These are phyloP conservation scores for Nesidiocoris tenuis DNA, from an alignment of 2,888 invertebrate species.

Conservation along the genomic window DNA sequence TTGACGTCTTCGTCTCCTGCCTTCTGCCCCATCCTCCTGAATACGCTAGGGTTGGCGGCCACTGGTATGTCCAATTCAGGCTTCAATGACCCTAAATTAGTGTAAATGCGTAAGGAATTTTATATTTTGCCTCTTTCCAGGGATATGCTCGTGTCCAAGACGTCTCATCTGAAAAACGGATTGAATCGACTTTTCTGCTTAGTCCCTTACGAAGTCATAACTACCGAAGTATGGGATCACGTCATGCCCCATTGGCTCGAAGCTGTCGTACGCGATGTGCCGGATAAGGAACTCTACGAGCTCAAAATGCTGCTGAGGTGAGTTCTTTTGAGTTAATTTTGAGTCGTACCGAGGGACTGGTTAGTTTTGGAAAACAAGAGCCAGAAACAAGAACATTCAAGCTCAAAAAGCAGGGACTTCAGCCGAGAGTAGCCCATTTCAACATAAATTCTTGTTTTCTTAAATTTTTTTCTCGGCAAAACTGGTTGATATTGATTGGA, in stretches of 20 bases:
- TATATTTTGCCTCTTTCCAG: constrained; percentile 55
- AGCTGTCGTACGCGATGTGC: constrained; percentile 88
- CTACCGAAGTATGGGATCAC: constrained; percentile 94
- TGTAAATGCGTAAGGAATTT: too few species aligned
- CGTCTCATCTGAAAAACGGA: constrained; percentile 92
- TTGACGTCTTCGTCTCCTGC: constrained; percentile 88
- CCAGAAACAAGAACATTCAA: too few species aligned
- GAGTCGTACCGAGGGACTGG: too few species aligned
- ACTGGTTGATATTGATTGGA: too few species aligned
- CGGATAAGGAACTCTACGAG: constrained; percentile 81
- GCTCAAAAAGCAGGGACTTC: too few species aligned
- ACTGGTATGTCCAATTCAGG: constrained; percentile 72
- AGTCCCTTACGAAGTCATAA: constrained; percentile 96
- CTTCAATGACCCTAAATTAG: too few species aligned
- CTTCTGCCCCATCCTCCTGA: constrained; percentile 94
- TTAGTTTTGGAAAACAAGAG: too few species aligned
- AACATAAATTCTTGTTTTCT: too few species aligned
- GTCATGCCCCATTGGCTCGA: constrained; percentile 99
- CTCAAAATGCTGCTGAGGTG: constrained; percentile 76
- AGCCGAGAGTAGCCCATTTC: too few species aligned
- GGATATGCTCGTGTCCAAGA: constrained; percentile 83
- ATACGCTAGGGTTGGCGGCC: constrained; percentile 91
- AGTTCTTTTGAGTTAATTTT: background rate
- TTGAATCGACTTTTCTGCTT: constrained; percentile 90
- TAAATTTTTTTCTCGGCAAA: too few species aligned